These are phyloP conservation scores for Drosophila parabipectinata DNA, from an alignment of 1,140 invertebrate species.

Conservation along the genomic window DNA sequence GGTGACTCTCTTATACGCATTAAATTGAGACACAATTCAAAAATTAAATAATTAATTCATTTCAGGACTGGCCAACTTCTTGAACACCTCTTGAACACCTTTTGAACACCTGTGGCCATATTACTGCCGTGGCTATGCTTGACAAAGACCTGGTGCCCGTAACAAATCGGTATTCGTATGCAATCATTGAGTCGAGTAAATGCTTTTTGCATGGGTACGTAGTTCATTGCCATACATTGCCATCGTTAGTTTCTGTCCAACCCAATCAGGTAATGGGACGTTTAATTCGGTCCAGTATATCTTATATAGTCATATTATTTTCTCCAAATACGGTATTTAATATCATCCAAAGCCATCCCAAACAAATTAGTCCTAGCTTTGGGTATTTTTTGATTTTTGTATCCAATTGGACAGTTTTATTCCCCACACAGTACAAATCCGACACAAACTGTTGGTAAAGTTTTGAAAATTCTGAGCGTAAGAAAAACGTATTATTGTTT, in stretches of 20 bases:
- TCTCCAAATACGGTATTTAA: conserved; percentile 41
- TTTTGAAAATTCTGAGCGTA: conserved; percentile 44
- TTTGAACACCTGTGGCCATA: conserved; percentile 95
- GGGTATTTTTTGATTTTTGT: conserved; percentile 67
- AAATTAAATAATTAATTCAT: neutral
- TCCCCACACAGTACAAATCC: conserved; percentile 34
- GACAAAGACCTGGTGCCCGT: conserved; percentile 96
- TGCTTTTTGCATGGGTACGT: conserved; percentile 86
- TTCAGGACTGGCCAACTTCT: conserved; percentile 91
- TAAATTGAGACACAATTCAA: neutral
- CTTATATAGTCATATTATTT: conserved; percentile 64
- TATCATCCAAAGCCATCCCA: conserved; percentile 32
- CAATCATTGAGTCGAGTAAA: conserved; percentile 83
- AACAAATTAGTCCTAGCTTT: conserved; percentile 43
- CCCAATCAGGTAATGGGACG: conserved; percentile 9
- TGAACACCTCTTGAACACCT: conserved; percentile 97
- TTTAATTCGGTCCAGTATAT: conserved; percentile 13
- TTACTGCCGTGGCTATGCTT: conserved; percentile 92
- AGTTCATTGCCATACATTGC: conserved; percentile 77
- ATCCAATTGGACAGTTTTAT: conserved; percentile 56
- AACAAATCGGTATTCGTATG: conserved; percentile 90
- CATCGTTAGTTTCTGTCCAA: conserved; percentile 52
- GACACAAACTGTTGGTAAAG: conserved; percentile 68
- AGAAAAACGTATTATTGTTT: conserved; percentile 59
- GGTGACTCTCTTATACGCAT: conserved; percentile 80